Conservation (phyloP, 2,888 invertebrate genomes). For the Cephus rjabovi region DNA sequence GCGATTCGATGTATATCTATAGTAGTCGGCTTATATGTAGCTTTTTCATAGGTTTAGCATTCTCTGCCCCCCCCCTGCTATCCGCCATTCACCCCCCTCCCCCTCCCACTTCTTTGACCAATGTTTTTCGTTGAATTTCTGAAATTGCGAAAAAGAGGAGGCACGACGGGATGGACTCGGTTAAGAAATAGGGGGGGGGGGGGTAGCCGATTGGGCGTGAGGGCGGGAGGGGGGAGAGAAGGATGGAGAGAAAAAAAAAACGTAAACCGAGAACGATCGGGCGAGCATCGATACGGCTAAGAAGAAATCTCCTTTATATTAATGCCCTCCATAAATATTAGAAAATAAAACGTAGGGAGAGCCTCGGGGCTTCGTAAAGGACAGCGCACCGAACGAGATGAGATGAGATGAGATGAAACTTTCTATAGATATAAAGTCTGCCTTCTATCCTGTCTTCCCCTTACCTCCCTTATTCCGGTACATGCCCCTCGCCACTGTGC, state of each 20-base stretch:
- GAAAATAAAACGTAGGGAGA: constrained; percentile 31
- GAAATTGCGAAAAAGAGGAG: not conserved
- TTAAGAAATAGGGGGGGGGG: not conserved
- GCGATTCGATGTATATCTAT: not conserved
- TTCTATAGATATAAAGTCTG: not conserved
- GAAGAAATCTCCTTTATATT: constrained; percentile 21
- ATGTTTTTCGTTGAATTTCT: not conserved
- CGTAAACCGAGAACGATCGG: not conserved
- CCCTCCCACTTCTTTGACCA: not conserved
- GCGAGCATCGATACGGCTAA: not conserved
- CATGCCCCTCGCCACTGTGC: not conserved
- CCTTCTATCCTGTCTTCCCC: not conserved
- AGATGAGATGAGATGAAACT: constrained; percentile 21
- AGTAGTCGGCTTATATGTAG: not conserved
- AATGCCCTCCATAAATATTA: constrained; percentile 34
- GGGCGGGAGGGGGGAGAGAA: not conserved
- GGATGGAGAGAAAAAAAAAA: not conserved
- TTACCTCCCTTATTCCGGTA: not conserved
- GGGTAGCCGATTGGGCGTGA: no score
- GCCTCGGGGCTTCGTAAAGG: constrained; percentile 25
- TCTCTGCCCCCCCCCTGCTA: not conserved
- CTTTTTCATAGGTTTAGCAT: not conserved
- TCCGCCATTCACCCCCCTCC: not conserved
- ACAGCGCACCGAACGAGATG: not conserved
- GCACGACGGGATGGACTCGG: not conserved